A percentile compares a stretch with the other conserved stretches of the same genome.
Conservation (phyloP, 2,797 vertebrate species). For the Myripristis murdjan region DNA sequence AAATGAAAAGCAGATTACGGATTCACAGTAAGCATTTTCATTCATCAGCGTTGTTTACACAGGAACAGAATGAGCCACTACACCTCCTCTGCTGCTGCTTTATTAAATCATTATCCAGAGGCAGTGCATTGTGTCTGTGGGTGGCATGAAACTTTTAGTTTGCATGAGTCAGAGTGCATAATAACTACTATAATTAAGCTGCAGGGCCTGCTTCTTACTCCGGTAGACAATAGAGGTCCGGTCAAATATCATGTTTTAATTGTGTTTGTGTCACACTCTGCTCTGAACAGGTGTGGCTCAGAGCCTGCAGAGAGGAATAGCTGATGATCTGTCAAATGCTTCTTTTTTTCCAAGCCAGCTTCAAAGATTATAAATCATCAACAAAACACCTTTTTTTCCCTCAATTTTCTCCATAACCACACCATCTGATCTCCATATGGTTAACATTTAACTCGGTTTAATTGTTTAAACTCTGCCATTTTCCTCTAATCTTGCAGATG, state of each 20-base stretch:
- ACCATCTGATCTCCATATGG: constrained; percentile 1
- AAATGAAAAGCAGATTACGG: constrained; percentile 46
- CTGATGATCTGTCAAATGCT: too few species aligned
- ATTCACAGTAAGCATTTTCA: constrained; percentile 39
- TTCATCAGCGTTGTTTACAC: constrained; percentile 42
- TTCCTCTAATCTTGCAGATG: constrained; percentile 70
- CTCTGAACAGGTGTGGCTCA: background rate
- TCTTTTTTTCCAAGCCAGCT: too few species aligned
- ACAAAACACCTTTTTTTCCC: constrained; percentile 47
- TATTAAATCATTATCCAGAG: constrained; percentile 34
- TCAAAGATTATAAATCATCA: too few species aligned
- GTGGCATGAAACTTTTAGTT: constrained; percentile 64
- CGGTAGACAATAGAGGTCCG: background rate
- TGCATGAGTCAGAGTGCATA: constrained; percentile 35
- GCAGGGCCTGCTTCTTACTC: constrained; percentile 32
- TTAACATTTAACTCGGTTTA: background rate
- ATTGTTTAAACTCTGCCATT: too few species aligned
- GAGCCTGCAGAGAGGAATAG: constrained; percentile 10
- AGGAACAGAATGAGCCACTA: constrained; percentile 27
- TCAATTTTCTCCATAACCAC: constrained; percentile 63
- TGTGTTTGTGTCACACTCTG: background rate
- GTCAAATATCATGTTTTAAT: background rate
- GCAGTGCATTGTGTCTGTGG: constrained; percentile 38
- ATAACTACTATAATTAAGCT: constrained; percentile 59
- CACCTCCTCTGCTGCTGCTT: constrained; percentile 22